These are phyloP conservation scores for Psittacula derbiana DNA, from an alignment of 2,797 vertebrate genomes.

Conservation along the genomic window DNA sequence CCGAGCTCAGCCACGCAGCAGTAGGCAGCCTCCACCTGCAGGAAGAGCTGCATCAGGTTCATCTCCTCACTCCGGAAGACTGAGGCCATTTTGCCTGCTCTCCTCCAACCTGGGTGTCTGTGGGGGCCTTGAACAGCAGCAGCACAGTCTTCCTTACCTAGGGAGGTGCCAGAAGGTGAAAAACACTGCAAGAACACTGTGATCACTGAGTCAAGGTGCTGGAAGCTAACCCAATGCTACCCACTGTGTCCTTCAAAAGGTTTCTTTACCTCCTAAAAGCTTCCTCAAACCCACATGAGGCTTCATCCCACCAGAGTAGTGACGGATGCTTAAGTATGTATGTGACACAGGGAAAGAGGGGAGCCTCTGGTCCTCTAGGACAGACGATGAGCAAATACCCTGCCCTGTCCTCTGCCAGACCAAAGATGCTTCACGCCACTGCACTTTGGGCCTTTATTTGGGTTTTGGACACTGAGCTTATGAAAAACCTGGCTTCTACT, in stretches of 20 bases:
- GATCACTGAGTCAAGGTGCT: background rate
- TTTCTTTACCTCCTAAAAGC: background rate
- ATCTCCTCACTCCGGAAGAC: conserved; percentile 82
- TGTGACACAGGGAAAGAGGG: background rate
- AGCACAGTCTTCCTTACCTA: background rate
- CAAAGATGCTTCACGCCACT: background rate
- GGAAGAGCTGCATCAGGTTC: conserved; percentile 79
- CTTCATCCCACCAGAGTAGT: background rate
- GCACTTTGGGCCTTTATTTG: background rate
- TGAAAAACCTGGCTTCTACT: background rate
- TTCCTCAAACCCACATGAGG: background rate
- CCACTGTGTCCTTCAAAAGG: background rate
- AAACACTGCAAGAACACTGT: background rate
- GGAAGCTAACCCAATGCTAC: background rate
- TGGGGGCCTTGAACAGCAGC: background rate
- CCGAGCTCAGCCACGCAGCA: conserved; percentile 81
- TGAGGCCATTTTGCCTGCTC: conserved; percentile 59
- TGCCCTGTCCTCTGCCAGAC: background rate
- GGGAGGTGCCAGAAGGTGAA: background rate
- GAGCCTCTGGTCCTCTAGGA: background rate
- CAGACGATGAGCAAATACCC: background rate
- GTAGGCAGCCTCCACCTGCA: conserved; percentile 82
- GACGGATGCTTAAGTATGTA: background rate
- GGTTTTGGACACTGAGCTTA: background rate
- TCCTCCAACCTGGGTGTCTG: background rate